Conservation (phyloP, 2,888 invertebrate genomes). For the Tyria jacobaeae region DNA sequence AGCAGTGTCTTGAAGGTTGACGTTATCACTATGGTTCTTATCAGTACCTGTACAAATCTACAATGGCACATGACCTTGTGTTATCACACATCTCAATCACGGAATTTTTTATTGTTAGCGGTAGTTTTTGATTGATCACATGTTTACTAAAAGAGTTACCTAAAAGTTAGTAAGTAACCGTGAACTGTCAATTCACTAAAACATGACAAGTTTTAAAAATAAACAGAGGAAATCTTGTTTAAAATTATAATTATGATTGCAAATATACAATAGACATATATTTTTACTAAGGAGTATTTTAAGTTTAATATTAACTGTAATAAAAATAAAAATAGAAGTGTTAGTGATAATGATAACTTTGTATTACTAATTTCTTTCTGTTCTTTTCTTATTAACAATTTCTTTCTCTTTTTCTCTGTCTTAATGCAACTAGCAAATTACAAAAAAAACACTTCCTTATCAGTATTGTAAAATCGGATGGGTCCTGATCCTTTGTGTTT, state of each 20-base stretch:
- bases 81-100: constrained; percentile 29
- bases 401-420: no score
- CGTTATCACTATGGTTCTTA: constrained; percentile 51
- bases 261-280: no score
- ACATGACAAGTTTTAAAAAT: background rate
- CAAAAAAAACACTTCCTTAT: no score
- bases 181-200: background rate
- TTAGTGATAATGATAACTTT: no score
- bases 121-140: constrained; percentile 44
- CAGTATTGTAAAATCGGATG: no score
- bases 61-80: constrained; percentile 49
- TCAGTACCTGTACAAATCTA: constrained; percentile 59
- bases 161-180: background rate
- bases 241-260: background rate
- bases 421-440: no score
- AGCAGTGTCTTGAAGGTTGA: constrained; percentile 59
- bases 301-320: no score
- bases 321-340: no score
- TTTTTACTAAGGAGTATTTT: no score
- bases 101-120: constrained; percentile 30
- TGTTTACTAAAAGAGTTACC: background rate
- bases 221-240: background rate
- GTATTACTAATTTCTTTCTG: no score
- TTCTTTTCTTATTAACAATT: no score
- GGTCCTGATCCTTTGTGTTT: no score